Percentiles rank a stretch among this genome's conserved stretches.
Evolutionary conservation across 2,888 invertebrate genomes (phyloP).

Genomic region (Rotaria socialis): DNA sequence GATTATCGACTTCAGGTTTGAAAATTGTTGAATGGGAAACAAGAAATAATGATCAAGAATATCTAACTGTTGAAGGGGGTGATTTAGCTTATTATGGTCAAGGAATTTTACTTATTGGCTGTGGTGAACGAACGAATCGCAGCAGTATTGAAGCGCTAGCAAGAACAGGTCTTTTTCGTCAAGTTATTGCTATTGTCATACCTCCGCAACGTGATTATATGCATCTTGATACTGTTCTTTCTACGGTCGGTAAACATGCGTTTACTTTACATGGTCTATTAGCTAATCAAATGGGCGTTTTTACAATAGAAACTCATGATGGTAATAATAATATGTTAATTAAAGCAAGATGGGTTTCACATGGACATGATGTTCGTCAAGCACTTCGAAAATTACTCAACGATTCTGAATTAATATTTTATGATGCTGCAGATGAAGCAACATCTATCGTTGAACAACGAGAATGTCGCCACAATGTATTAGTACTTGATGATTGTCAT

Average conservation of each 20-base stretch:
- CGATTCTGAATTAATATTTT: background rate
- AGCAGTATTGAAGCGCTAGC: background rate
- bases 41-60: background rate
- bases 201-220: background rate
- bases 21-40: background rate
- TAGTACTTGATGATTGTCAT: background rate
- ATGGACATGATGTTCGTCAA: background rate
- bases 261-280: background rate
- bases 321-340: background rate
- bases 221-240: background rate
- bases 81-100: background rate
- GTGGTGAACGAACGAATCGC: slow-evolving; percentile 8
- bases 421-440: background rate
- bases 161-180: background rate
- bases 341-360: background rate
- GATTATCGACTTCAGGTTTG: background rate
- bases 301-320: background rate
- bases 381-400: background rate
- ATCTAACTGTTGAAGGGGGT: background rate
- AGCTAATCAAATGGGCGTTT: background rate
- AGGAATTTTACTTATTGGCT: background rate
- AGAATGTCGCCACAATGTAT: background rate
- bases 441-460: background rate
- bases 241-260: background rate
- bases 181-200: background rate